A percentile compares a stretch with the other conserved stretches of the same genome.
Evolutionary conservation across 1,140 invertebrate species (phyloP).

Genomic region (Aphelenchoides besseyi): DNA sequence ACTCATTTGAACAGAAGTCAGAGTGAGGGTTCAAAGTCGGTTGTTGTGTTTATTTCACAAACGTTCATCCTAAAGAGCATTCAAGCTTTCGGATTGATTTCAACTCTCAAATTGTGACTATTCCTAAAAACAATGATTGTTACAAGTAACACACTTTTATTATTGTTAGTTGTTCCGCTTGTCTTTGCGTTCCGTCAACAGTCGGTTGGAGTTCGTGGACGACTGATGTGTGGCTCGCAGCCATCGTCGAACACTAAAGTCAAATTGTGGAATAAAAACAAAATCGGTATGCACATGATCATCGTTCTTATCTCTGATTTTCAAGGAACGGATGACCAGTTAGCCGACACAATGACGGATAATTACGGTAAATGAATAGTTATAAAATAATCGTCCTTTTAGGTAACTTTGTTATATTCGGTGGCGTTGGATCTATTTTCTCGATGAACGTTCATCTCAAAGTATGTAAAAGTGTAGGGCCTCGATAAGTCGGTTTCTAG

Average conservation of each 20-base stretch:
- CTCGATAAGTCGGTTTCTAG: background rate
- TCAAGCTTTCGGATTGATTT: no score
- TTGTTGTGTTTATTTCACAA: no score
- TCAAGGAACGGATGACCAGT: slow-evolving; percentile 12
- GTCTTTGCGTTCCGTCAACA: slow-evolving; percentile 3
- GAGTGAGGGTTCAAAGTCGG: no score
- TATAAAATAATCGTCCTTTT: background rate
- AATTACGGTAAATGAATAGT: background rate
- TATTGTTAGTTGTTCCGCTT: background rate
- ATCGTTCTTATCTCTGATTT: slow-evolving; percentile 1
- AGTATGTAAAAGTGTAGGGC: background rate
- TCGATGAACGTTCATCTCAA: slow-evolving; percentile 19
- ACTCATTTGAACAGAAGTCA: no score
- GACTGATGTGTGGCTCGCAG: slow-evolving; percentile 14
- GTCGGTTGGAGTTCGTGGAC: slow-evolving; percentile 11
- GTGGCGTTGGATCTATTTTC: slow-evolving; percentile 10
- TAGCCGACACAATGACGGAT: background rate
- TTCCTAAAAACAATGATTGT: no score
- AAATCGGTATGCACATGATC: slow-evolving; percentile 9
- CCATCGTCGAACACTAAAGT: slow-evolving; percentile 21
- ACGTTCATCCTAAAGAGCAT: no score
- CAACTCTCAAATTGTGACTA: no score
- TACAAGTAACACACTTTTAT: no score
- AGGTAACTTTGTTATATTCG: slow-evolving; percentile 12
- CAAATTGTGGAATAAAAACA: slow-evolving; percentile 25